Base-by-base conservation (phyloP, 1,140 invertebrate species). In the Cataglyphis hispanica region DNA sequence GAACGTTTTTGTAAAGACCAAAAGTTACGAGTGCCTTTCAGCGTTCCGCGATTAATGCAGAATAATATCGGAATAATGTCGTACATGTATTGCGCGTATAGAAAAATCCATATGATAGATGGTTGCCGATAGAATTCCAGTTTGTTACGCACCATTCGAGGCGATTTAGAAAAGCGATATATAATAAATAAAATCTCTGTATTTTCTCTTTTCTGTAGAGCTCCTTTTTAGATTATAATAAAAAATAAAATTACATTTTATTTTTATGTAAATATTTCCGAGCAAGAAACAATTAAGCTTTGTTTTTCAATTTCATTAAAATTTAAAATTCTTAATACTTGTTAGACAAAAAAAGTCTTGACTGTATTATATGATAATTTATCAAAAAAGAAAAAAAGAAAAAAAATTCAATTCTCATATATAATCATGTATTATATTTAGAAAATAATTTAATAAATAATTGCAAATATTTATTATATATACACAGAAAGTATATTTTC, bases 31-130 rank as follows among this genome's bases (percentile, higher is more conserved):
- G 19, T 40, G 46, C 63, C 61, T 67, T 67, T 67, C 63, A 37
- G 27, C 46, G 25, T 13, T 27, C 31, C 75, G 34, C 64, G 77
- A 69, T 80, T 69, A 56, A 69, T 19, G 64, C 64, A 56, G 63
- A 80, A 67, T 56, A 80, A 67, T 56, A 63, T 40, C 16, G 61
- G 61, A 40, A 69, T 58, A 80, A 69, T 69, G 31, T 80, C 77
- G 46, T 40, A 64, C 31, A 63, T 27, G 46, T 66, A 40, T 80
- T 64, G 34, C 53, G 22, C n/a, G 22, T 46, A 63, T n/a, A 27
- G 34, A 27, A 58, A 58, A 80, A 53, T 25, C 27, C 63, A n/a
- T 7, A 7, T 43, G 58, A 37, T 40, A n/a, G 46, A 58, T 19
- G 46, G 13, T 10, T 34, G 61, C 50, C 63, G 64, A 66, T 37